These are phyloP conservation scores for Cichladusa arquata DNA, from an alignment of 2,113 vertebrate species.

Conservation along the genomic window DNA sequence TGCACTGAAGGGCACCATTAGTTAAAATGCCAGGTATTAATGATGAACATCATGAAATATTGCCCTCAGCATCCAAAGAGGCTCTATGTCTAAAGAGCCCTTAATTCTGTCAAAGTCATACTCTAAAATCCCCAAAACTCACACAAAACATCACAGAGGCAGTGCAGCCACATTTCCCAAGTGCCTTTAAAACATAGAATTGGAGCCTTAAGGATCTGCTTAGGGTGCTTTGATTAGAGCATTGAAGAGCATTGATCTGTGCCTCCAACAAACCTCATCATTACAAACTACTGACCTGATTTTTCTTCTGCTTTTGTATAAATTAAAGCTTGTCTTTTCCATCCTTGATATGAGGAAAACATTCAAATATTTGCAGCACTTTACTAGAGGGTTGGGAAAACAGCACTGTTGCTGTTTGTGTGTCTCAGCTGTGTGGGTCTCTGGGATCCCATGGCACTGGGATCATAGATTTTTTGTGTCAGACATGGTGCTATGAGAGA, in stretches of 20 bases:
- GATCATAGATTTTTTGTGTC: slow-evolving; percentile 6
- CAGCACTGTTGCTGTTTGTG: not conserved
- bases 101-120: not conserved
- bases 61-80: not conserved
- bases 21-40: not conserved
- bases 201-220: not conserved
- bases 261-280: not conserved
- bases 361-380: not conserved
- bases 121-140: not conserved
- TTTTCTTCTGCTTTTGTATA: not conserved
- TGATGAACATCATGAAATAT: not conserved
- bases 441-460: not conserved
- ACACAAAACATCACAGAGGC: rapidly evolving
- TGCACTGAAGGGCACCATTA: not conserved
- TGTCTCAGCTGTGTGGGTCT: not conserved
- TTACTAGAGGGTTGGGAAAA: not conserved
- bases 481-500: not conserved
- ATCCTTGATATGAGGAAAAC: not conserved
- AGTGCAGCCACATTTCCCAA: not conserved
- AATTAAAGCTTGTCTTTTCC: not conserved
- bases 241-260: not conserved
- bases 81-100: not conserved
- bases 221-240: not conserved
- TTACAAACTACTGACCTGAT: not conserved
- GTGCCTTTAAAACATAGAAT: not conserved